These are phyloP conservation scores for Drosophila simulans DNA, from an alignment of 1,140 invertebrate genomes.

Conservation along the genomic window DNA sequence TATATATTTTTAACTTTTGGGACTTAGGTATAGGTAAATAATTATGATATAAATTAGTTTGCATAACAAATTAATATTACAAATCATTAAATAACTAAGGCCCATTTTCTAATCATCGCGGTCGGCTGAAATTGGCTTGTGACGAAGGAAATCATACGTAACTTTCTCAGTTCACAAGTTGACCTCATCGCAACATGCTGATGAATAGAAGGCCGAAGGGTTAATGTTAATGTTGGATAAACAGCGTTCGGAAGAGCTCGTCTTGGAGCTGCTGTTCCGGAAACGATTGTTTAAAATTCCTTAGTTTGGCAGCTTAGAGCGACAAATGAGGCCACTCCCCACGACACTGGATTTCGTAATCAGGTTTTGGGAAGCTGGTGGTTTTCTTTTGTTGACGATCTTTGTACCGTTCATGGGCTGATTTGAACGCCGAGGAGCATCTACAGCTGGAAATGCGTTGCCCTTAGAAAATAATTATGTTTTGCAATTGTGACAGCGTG, in stretches of 20 bases:
- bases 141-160: not conserved
- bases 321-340: conserved; percentile 47
- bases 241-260: conserved; percentile 13
- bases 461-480: conserved; percentile 78
- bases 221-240: conserved; percentile 58
- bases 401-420: conserved; percentile 9
- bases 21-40: conserved; percentile 48
- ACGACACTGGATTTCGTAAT: conserved; percentile 13
- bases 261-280: not conserved
- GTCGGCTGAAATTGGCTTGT: not conserved
- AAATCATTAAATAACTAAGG: conserved; percentile 51
- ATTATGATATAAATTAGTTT: conserved; percentile 70
- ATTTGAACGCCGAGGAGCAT: conserved; percentile 18
- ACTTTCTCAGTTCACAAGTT: not conserved
- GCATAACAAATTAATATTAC: conserved; percentile 68
- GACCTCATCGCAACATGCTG: not conserved
- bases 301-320: conserved; percentile 51
- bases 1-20: conserved; percentile 29
- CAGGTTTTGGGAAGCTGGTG: conserved; percentile 37
- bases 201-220: conserved; percentile 4
- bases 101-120: conserved; percentile 1
- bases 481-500: conserved; percentile 77
- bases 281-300: conserved; percentile 29
- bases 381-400: conserved; percentile 14
- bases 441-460: conserved; percentile 21